Evolutionary conservation across 2,113 vertebrate species (phyloP).

Genomic region (Ceyx melanurus): DNA sequence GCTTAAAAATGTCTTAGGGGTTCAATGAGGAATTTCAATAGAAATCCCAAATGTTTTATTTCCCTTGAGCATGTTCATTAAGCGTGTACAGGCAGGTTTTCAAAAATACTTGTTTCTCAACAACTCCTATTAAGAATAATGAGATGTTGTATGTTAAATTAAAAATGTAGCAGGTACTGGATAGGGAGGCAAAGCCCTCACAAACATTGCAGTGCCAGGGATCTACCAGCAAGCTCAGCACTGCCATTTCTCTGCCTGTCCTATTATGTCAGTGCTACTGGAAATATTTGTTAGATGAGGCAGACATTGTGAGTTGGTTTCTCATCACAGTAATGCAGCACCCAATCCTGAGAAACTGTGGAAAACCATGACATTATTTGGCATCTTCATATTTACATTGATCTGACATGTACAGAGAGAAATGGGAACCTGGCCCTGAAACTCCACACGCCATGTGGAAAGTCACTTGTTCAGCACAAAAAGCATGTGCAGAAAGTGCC

Average conservation of each 20-base stretch:
- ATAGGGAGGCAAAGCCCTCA: background rate
- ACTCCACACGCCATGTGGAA: background rate
- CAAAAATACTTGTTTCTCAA: background rate
- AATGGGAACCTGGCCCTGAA: background rate
- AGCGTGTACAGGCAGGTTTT: slow-evolving; percentile 27
- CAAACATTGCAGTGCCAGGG: background rate
- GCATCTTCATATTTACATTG: background rate
- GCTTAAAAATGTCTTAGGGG: background rate
- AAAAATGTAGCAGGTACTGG: background rate
- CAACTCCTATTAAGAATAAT: slow-evolving; percentile 2
- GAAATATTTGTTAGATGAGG: background rate
- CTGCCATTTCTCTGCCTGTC: background rate
- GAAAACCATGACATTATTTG: background rate
- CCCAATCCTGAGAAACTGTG: background rate
- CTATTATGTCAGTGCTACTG: background rate
- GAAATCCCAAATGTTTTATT: slow-evolving; percentile 26
- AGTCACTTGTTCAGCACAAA: background rate
- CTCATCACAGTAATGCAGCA: background rate
- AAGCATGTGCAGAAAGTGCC: background rate
- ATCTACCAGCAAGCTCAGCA: background rate
- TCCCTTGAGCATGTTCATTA: slow-evolving; percentile 17
- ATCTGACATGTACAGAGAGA: background rate
- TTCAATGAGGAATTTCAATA: slow-evolving; percentile 42
- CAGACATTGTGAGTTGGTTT: background rate
- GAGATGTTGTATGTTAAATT: slow-evolving; percentile 8